Base-by-base conservation (phyloP, 2,888 invertebrate genomes). In the Apamea anceps region DNA sequence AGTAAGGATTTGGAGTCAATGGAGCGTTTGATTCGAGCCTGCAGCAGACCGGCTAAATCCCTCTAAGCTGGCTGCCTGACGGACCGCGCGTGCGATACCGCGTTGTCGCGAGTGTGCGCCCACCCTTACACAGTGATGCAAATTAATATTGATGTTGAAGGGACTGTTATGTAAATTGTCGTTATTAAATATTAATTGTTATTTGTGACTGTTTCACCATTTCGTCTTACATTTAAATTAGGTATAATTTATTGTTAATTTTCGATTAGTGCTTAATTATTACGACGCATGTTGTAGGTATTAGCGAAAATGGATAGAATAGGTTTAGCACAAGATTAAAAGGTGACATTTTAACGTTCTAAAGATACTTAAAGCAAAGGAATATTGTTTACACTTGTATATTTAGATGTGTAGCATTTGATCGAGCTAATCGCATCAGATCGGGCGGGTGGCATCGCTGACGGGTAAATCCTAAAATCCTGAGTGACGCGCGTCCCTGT, bases 401-500 rank as follows among this genome's bases (percentile, higher is more conserved):
- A 54, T 77, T 78, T 68, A 74, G 67, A 48, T 18, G 48, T 63
- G 62, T 74, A 72, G 63, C 70, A 84, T 84, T 84, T 85, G 85
- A 80, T 79, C 32, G 66, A 74, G 60, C 75, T 89, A 89, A 89
- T 88, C 85, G 78, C 65, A 80, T 79, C 79, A 71, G 80, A 83
- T 89, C 74, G 81, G 62, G 48, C 62, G 75, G 63, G 81, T 28
- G 77, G 72, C 75, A 81, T 74, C 82, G 92, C 84, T 93, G 95
- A 93, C 91, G 93, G 87, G 90, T 90, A 95, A 95, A 95, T 93
- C 95, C 93, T 89, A 87, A 93, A 94, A 95, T 91, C 94, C 94
- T 92, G 92, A 94, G 90, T 93, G 95, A 93, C 92, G 91, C 79
- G 77, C 86, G 89, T 86, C 88, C 82, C 87, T 84, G 86, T 89